These are phyloP conservation scores for Pluvialis apricaria DNA, from an alignment of 2,113 vertebrate species.

Conservation along the genomic window DNA sequence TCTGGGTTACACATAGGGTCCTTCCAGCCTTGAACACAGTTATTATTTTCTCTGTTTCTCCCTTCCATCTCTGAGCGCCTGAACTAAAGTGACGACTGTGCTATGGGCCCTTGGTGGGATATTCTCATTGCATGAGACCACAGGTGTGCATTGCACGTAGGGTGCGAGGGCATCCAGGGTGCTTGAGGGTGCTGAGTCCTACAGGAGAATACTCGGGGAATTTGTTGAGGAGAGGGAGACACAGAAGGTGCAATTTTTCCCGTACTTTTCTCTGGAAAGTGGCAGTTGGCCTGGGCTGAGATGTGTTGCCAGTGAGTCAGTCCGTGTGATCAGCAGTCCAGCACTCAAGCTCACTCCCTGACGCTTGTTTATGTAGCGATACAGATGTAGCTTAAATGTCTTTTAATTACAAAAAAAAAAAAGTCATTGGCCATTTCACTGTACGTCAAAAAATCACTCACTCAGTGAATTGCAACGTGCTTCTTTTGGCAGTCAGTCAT, in stretches of 20 bases:
- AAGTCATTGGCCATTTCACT: neutral
- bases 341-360: neutral
- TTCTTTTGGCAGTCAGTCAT: neutral
- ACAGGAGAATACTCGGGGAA: neutral
- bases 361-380: neutral
- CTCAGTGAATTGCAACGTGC: neutral
- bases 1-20: neutral
- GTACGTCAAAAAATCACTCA: neutral
- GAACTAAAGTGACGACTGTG: neutral
- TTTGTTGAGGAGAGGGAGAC: neutral
- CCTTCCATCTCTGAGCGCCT: neutral
- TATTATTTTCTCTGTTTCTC: neutral
- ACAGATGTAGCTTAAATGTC: neutral
- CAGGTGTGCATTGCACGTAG: neutral
- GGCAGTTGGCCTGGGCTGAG: neutral
- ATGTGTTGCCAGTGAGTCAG: neutral
- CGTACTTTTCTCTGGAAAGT: neutral
- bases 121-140: neutral
- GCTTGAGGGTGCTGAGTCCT: neutral
- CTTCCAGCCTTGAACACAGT: neutral
- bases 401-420: neutral
- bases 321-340: neutral
- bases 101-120: neutral
- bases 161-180: neutral
- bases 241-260: neutral